A percentile compares a stretch with the other conserved stretches of the same genome.
Evolutionary conservation across 2,888 invertebrate species (phyloP).

Genomic region (Brenthis daphne): DNA sequence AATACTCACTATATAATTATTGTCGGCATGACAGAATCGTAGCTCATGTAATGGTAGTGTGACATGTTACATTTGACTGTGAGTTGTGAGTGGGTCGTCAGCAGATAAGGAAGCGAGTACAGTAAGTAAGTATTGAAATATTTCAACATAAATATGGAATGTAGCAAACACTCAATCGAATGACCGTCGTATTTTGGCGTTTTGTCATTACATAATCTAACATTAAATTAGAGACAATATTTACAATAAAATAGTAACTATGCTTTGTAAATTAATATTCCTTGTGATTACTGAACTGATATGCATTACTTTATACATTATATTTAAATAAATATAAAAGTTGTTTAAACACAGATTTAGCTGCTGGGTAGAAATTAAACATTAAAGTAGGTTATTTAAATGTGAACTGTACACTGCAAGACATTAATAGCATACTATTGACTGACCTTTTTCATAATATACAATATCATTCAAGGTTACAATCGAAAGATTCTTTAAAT

Average conservation of each 20-base stretch:
- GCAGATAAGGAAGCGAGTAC: conserved; percentile 51
- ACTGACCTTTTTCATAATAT: conserved; percentile 68
- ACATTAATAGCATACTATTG: conserved; percentile 67
- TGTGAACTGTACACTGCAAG: conserved; percentile 75
- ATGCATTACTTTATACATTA: conserved; percentile 72
- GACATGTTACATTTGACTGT: conserved; percentile 10
- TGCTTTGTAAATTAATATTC: conserved; percentile 76
- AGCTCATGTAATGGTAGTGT: conserved; percentile 27
- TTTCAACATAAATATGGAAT: conserved; percentile 83
- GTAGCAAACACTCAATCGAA: conserved; percentile 81
- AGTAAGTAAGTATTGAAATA: conserved; percentile 70
- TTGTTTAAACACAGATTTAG: conserved; percentile 80
- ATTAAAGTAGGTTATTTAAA: conserved; percentile 73
- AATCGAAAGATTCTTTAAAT: conserved; percentile 77
- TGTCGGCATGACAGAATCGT: conserved; percentile 51
- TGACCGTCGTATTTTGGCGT: conserved; percentile 72
- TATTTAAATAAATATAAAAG: conserved; percentile 79
- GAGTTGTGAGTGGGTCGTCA: conserved; percentile 35
- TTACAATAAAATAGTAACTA: conserved; percentile 80
- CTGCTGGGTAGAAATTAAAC: conserved; percentile 76
- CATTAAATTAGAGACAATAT: conserved; percentile 78
- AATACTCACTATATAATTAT: conserved; percentile 66
- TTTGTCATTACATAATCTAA: conserved; percentile 72
- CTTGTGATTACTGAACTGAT: conserved; percentile 77
- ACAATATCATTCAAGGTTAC: conserved; percentile 68